phyloP scores from a whole-genome alignment of 2,113 vertebrate genomes.

The Strix aluco region DNA sequence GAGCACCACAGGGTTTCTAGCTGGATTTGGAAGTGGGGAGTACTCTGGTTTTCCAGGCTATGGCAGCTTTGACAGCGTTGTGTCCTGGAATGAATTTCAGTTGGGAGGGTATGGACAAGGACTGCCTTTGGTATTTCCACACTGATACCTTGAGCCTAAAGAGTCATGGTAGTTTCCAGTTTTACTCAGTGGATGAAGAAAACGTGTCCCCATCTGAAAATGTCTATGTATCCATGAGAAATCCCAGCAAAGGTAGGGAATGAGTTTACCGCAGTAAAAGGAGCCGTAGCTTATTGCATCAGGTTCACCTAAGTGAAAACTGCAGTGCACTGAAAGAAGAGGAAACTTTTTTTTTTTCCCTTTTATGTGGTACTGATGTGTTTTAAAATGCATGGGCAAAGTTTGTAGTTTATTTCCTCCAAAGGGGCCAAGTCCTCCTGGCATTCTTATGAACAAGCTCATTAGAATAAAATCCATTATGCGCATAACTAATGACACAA shows the following conservation, averaged over 20 bases:
- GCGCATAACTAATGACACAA: slow-evolving; percentile 69
- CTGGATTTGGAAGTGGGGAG: background rate
- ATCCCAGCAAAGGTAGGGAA: slow-evolving; percentile 69
- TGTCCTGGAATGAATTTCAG: slow-evolving; percentile 75
- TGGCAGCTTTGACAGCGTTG: slow-evolving; percentile 51
- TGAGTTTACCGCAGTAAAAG: background rate
- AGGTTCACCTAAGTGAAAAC: background rate
- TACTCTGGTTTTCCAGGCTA: slow-evolving; percentile 35
- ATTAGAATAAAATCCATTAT: slow-evolving; percentile 72
- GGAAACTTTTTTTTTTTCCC: background rate
- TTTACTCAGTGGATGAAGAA: slow-evolving; percentile 74
- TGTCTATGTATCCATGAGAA: slow-evolving; percentile 65
- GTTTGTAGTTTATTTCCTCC: slow-evolving; percentile 50
- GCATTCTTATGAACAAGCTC: slow-evolving; percentile 66
- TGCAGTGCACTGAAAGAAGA: background rate
- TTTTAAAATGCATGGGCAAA: slow-evolving; percentile 60
- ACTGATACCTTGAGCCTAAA: slow-evolving; percentile 11
- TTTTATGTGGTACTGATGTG: background rate
- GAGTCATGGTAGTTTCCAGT: slow-evolving; percentile 72
- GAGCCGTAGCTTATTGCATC: background rate
- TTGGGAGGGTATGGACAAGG: slow-evolving; percentile 73
- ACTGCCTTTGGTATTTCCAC: slow-evolving; percentile 73
- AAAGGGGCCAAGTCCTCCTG: slow-evolving; percentile 45
- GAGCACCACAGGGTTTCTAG: background rate
- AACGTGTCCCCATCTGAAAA: slow-evolving; percentile 53